These are phyloP conservation scores for Chaenodraco wilsoni DNA, from an alignment of 2,797 vertebrate species.

Conservation along the genomic window DNA sequence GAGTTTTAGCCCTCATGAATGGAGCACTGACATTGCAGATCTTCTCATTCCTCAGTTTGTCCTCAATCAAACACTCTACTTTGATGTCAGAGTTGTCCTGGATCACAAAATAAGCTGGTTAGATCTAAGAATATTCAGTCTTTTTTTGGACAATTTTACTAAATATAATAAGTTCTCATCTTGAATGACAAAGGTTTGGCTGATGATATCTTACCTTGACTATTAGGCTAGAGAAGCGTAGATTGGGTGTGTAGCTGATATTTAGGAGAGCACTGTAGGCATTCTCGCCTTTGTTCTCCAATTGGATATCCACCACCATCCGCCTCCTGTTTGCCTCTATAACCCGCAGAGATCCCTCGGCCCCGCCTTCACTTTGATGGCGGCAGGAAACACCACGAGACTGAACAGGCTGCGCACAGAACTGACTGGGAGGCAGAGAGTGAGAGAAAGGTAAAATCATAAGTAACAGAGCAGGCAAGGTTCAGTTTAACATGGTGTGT, in stretches of 20 bases:
- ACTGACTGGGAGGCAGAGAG: conserved; percentile 83
- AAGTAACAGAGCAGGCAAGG: neutral
- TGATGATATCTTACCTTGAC: conserved; percentile 83
- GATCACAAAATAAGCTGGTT: neutral
- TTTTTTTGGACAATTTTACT: neutral
- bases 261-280: conserved; percentile 91
- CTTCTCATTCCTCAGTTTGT: conserved; percentile 83
- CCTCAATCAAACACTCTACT: conserved; percentile 87
- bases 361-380: conserved; percentile 72
- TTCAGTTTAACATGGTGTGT: neutral
- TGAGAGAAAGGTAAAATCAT: neutral
- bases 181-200: neutral
- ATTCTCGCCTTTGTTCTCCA: conserved; percentile 96
- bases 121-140: neutral
- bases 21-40: conserved; percentile 93
- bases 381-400: conserved; percentile 76
- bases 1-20: conserved; percentile 91
- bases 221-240: conserved; percentile 92
- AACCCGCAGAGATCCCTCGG: conserved; percentile 83
- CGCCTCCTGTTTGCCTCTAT: conserved; percentile 88
- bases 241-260: conserved; percentile 91
- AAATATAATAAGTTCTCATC: neutral
- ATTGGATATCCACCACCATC: conserved; percentile 87
- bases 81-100: conserved; percentile 91
- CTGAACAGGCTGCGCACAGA: conserved; percentile 85